Percentiles rank a stretch among this genome's conserved stretches.
These are phyloP conservation scores for Archivesica marissinica DNA, from an alignment of 1,140 invertebrate species.

Conservation along the genomic window DNA sequence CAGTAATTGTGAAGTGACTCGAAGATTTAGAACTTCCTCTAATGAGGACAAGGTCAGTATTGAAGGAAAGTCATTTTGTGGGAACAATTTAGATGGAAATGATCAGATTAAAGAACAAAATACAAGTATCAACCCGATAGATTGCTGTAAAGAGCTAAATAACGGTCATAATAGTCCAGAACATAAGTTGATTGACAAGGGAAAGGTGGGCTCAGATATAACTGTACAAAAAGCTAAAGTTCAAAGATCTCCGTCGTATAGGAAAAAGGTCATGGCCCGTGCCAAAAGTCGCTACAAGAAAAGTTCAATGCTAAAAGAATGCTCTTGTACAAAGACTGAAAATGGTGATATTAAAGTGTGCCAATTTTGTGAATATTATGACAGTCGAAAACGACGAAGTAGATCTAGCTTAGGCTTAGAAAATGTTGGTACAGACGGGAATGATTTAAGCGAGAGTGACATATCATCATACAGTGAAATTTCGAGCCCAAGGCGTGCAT, in stretches of 20 bases:
- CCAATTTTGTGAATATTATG: slow-evolving; percentile 47
- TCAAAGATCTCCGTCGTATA: slow-evolving; percentile 50
- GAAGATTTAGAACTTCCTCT: not conserved
- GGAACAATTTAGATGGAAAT: not conserved
- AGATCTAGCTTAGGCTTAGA: slow-evolving; percentile 52
- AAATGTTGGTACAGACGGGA: not conserved
- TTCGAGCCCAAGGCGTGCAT: slow-evolving; percentile 42
- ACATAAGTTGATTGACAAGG: not conserved
- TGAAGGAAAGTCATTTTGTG: slow-evolving; percentile 37
- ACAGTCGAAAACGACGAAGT: slow-evolving; percentile 26
- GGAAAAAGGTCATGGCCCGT: slow-evolving; percentile 52
- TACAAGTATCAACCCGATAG: not conserved
- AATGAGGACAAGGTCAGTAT: not conserved
- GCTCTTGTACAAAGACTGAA: slow-evolving; percentile 50
- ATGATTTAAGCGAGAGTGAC: slow-evolving; percentile 21
- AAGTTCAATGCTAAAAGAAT: slow-evolving; percentile 56
- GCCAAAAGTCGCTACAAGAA: slow-evolving; percentile 59
- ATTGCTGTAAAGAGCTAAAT: not conserved
- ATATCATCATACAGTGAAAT: slow-evolving; percentile 17
- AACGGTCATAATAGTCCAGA: not conserved
- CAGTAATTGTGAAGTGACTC: too few species aligned
- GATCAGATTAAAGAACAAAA: not conserved
- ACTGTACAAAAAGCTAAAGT: slow-evolving; percentile 30
- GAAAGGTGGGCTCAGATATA: not conserved
- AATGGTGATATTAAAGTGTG: slow-evolving; percentile 41